Evolutionary conservation across 2,113 vertebrate species (phyloP), one percentile per base, ranked within the genome.

Genomic region (Colinus virginianus): DNA sequence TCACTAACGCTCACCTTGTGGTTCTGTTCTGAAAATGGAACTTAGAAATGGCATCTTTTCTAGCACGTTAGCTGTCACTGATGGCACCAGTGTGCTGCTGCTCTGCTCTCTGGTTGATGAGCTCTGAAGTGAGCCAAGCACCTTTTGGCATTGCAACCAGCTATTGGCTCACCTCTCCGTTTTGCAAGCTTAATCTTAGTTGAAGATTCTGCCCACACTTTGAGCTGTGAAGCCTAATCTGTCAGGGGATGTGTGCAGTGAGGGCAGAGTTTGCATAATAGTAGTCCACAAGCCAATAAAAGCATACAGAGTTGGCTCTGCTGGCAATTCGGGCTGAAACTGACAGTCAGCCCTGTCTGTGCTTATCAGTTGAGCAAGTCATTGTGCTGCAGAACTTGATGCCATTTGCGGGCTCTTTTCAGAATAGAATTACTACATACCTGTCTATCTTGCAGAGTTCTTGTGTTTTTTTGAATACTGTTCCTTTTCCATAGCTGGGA

Each of bases 1-100:
- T 89, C 59, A 48, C 28, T 67, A 34, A 26, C 45, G n/a, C 18
- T 46, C 42, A 68, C 21, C 36, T 68, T 11, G 21, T 84, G 46
- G 51, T 89, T 93, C 90, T 94, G 78, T 87, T 92, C 69, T 93
- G 91, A 95, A 94, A 94, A 90, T 32, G 42, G 42, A 45, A 76
- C 80, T 91, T 61, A 0, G 36, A 88, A 80, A 68, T 90, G 63
- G 51, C 85, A 80, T 4, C 6, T 87, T 62, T 76, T 87, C 38
- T 32, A 62, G 77, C 45, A 7, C 11, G 10, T 69, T 72, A 70
- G 17, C 36, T 59, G 70, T 45, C 53, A 15, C 38, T 32, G 19
- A 6, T 15, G 59, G 64, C 63, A 42, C 56, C 43, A 46, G 36
- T 19, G n/a, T 1, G 4, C 25, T 0, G 4, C 40, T 32, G 2